Base-by-base conservation (phyloP, 1,140 invertebrate species). In the Drosophila auraria region DNA sequence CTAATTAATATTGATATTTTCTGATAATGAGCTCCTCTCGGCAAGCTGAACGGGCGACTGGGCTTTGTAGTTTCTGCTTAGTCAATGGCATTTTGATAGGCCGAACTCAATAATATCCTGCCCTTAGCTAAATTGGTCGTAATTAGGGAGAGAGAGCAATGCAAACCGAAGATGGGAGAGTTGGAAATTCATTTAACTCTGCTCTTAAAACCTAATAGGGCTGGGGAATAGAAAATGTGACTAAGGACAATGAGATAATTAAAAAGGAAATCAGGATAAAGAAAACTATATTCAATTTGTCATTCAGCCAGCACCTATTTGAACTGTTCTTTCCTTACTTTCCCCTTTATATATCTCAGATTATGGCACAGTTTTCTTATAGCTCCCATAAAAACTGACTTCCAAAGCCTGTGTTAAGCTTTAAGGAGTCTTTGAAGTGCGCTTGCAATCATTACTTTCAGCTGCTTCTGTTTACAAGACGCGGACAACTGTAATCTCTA, bases 1-100 rank as follows among this genome's bases (percentile, higher is more conserved):
- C 86, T 89, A 89, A 89, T 89, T 89, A 89, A 89, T 89, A 89
- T 89, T 90, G 82, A 90, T 89, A 89, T 86, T 89, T 86, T 73
- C 25, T 25, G 63, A 72, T 83, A 80, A 81, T 73, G 73, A 79
- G 70, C 45, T 54, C n/a, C 49, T n/a, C 36, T 36, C 30, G 2
- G 25, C 14, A 4, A 5, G 25, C 23, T 8, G 23, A 59, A 57
- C 63, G 60, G 75, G 15, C 50, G 8, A 36, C 33, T 68, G 72
- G 53, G 40, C 64, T 70, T 53, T 64, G 80, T 64, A 82, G 75
- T 82, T 91, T 89, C 40, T 90, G 87, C 86, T 79, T 80, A 61
- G 86, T 71, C 66, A 86, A 73, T 70, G 86, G 80, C 82, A 82
- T 86, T 89, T 80, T 69, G 75, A 84, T 86, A 79, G 86, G 70